phyloP scores from a whole-genome alignment of 1,140 invertebrate genomes.

The Microplitis demolitor region DNA sequence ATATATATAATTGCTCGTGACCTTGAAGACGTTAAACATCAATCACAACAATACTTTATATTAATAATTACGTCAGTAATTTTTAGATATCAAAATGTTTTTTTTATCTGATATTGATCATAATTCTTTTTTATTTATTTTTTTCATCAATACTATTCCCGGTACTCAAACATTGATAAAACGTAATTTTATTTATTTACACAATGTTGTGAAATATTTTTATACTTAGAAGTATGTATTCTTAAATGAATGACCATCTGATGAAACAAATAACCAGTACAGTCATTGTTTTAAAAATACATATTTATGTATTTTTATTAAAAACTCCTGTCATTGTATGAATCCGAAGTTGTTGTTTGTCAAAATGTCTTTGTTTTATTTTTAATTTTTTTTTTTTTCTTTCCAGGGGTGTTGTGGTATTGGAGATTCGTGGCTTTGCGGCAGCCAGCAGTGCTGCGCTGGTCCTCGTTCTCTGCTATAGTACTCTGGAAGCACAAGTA shows the following conservation, averaged over 20 bases:
- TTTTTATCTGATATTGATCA: no score
- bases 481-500: conserved; percentile 48
- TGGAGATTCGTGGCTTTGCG: conserved; percentile 52
- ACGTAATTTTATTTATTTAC: neutral
- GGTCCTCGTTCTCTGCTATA: conserved; percentile 49
- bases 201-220: conserved; percentile 7
- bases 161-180: neutral
- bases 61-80: no score
- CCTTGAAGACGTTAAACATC: no score
- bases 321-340: no score
- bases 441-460: conserved; percentile 58
- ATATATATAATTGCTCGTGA: no score
- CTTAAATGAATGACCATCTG: no score
- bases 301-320: neutral
- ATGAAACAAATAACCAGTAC: no score
- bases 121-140: neutral
- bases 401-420: conserved; percentile 50
- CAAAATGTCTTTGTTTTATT: neutral
- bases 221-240: neutral
- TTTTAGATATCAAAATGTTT: no score
- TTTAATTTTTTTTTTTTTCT: conserved; percentile 12
- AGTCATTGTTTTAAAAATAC: neutral
- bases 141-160: neutral
- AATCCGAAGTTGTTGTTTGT: no score
- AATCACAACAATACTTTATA: no score